Conservation (phyloP, 2,797 vertebrate genomes). For the Zenarchopterus dispar region DNA sequence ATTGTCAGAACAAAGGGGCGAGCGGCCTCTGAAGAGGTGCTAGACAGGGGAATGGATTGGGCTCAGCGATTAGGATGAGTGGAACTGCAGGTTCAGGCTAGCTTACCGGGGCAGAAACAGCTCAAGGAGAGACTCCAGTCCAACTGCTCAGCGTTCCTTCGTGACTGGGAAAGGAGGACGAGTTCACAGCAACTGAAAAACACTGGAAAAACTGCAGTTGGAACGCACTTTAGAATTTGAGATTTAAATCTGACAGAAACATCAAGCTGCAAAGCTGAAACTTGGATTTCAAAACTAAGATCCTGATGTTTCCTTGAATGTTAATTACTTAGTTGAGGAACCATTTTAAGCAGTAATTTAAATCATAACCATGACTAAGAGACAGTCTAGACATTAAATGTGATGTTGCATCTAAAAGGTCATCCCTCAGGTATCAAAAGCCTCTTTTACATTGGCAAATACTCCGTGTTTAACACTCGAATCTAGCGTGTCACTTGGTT, state of each 20-base stretch:
- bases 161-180: conserved; percentile 47
- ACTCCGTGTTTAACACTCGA: too few relatives aligned
- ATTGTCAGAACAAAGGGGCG: conserved; percentile 89
- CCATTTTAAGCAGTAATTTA: too few relatives aligned
- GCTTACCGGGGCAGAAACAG: conserved; percentile 61
- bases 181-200: conserved; percentile 41
- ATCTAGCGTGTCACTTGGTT: too few relatives aligned
- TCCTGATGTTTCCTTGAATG: too few relatives aligned
- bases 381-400: too few relatives aligned
- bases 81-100: conserved; percentile 83
- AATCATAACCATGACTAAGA: too few relatives aligned
- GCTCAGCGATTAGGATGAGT: conserved; percentile 83
- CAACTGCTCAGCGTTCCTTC: conserved; percentile 53
- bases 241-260: conserved; percentile 13
- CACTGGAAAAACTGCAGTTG: conserved; percentile 41
- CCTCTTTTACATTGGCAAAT: too few relatives aligned
- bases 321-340: too few relatives aligned
- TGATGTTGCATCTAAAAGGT: too few relatives aligned
- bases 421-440: too few relatives aligned
- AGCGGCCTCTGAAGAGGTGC: conserved; percentile 86
- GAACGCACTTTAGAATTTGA: conserved; percentile 2
- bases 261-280: conserved; percentile 6
- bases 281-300: background rate
- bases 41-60: conserved; percentile 88
- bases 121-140: conserved; percentile 64